phyloP scores from a whole-genome alignment of 92 coral and sea anemone genomes.

The Parazoanthus swiftii region DNA sequence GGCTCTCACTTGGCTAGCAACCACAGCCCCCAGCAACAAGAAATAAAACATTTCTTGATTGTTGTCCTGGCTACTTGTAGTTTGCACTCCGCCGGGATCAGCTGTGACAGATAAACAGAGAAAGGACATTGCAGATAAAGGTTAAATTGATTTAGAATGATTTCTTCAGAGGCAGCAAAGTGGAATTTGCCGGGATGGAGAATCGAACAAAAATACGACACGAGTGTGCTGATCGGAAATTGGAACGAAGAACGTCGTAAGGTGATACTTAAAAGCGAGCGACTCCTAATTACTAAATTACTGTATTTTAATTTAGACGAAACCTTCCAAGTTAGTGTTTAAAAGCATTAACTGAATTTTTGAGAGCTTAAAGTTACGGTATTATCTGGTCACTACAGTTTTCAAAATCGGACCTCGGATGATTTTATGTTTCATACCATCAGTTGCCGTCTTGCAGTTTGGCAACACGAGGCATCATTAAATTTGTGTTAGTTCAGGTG shows the following conservation, averaged over 20 bases:
- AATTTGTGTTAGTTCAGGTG: background rate
- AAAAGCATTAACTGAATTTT: background rate
- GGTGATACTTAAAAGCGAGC: slow-evolving; percentile 38
- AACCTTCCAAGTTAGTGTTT: background rate
- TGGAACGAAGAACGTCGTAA: slow-evolving; percentile 94
- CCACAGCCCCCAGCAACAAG: slow-evolving; percentile 50
- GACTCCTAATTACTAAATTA: slow-evolving; percentile 22
- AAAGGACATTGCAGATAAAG: background rate
- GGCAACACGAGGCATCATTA: background rate
- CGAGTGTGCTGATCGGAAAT: slow-evolving; percentile 90
- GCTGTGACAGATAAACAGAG: slow-evolving; percentile 19
- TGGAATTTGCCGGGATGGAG: slow-evolving; percentile 97
- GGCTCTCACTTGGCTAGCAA: slow-evolving; percentile 5
- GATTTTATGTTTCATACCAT: background rate
- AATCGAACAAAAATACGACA: slow-evolving; percentile 83
- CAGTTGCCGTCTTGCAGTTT: background rate
- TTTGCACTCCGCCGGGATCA: background rate
- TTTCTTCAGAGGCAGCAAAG: slow-evolving; percentile 65
- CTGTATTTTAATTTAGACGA: background rate
- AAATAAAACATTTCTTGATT: slow-evolving; percentile 39
- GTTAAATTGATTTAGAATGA: slow-evolving; percentile 47
- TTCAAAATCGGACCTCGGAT: background rate
- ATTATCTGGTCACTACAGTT: background rate
- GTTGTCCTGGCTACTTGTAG: slow-evolving; percentile 27
- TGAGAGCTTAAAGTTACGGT: background rate